Conservation (phyloP, 2,113 vertebrate species). For the Cricetomys ansorgei region DNA sequence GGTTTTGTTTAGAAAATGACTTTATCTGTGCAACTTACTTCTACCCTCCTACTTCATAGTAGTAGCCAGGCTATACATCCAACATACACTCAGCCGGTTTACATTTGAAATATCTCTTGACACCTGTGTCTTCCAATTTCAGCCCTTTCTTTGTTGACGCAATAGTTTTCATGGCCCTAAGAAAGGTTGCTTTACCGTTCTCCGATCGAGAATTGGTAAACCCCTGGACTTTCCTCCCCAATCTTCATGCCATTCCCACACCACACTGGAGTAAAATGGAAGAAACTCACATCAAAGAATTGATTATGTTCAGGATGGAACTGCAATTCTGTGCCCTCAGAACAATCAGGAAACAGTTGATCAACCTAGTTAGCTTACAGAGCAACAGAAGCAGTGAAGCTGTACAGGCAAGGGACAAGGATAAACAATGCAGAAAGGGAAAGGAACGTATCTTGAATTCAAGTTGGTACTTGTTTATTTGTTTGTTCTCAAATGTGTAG, state of each 20-base stretch:
- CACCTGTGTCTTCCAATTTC: not conserved
- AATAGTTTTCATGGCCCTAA: not conserved
- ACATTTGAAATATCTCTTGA: not conserved
- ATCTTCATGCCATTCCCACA: not conserved
- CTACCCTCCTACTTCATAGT: not conserved
- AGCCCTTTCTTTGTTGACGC: not conserved
- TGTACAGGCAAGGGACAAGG: slow-evolving; percentile 45
- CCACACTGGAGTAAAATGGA: not conserved
- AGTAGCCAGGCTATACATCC: not conserved
- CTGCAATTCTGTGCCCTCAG: slow-evolving; percentile 21
- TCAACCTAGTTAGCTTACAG: slow-evolving; percentile 71
- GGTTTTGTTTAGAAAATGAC: not conserved
- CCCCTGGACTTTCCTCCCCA: not conserved
- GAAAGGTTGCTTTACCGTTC: not conserved
- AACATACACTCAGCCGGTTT: not conserved
- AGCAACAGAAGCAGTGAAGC: slow-evolving; percentile 39
- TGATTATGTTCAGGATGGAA: slow-evolving; percentile 21
- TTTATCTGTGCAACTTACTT: not conserved
- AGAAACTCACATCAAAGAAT: slow-evolving; percentile 56
- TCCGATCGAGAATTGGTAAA: not conserved
- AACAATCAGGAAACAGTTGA: slow-evolving; percentile 58
- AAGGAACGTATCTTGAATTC: slow-evolving; percentile 54
- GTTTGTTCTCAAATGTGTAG: slow-evolving; percentile 50
- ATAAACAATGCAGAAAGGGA: slow-evolving; percentile 53
- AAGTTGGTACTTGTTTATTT: slow-evolving; percentile 44